Percentiles rank a stretch among this genome's conserved stretches.
Evolutionary conservation across 2,113 vertebrate species (phyloP).

Genomic region (Chloropsis hardwickii): DNA sequence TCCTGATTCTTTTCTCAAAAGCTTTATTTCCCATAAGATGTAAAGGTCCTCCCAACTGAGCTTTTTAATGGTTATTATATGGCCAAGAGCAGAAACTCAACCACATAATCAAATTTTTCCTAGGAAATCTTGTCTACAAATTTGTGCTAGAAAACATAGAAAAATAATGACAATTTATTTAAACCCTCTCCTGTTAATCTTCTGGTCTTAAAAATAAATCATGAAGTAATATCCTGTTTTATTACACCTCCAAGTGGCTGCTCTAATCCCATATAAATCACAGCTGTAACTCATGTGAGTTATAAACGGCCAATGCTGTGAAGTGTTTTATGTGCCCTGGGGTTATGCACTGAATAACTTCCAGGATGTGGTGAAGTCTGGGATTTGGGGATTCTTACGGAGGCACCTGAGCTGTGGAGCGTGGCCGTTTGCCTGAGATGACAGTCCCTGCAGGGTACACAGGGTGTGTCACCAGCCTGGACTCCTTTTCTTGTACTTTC

Average conservation of each 20-base stretch:
- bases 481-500: neutral
- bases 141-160: neutral
- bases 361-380: neutral
- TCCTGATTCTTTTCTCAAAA: neutral
- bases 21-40: neutral
- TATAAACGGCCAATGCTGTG: neutral
- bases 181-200: neutral
- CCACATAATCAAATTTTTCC: neutral
- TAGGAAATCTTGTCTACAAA: neutral
- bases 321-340: neutral
- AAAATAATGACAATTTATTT: neutral
- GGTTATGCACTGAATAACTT: neutral
- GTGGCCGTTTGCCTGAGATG: neutral
- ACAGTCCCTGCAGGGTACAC: neutral
- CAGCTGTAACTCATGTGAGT: neutral
- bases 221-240: neutral
- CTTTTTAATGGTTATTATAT: neutral
- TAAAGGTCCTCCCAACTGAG: neutral
- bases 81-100: neutral
- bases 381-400: neutral
- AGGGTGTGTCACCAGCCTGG: rapidly evolving
- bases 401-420: neutral
- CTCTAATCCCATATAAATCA: neutral
- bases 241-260: neutral
- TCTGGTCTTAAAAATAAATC: neutral